Evolutionary conservation across 2,888 invertebrate species (phyloP).

Genomic region (Caenorhabditis sp.): DNA sequence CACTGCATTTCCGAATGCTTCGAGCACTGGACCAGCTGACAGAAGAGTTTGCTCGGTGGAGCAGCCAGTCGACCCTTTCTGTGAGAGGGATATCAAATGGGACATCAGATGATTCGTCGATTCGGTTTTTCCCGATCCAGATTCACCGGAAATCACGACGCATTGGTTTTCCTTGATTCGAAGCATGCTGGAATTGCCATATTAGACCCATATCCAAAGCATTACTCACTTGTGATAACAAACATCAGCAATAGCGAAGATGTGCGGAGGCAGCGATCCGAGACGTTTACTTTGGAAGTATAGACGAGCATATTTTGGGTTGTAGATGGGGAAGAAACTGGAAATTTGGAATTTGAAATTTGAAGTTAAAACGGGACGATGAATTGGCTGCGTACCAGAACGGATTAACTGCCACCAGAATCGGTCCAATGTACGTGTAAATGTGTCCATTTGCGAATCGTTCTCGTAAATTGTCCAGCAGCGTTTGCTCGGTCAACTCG

Average conservation of each 20-base stretch:
- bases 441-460: conserved; percentile 93
- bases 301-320: conserved; percentile 96
- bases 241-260: conserved; percentile 90
- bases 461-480: conserved; percentile 91
- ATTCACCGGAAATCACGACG: conserved; percentile 88
- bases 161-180: conserved; percentile 93
- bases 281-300: conserved; percentile 93
- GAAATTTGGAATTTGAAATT: too few species aligned
- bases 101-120: conserved; percentile 96
- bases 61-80: conserved; percentile 94
- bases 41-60: conserved; percentile 97
- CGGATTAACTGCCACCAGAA: conserved; percentile 93
- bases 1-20: conserved; percentile 98
- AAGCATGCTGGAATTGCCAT: conserved; percentile 87
- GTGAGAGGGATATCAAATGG: conserved; percentile 92
- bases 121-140: conserved; percentile 89
- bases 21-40: conserved; percentile 95
- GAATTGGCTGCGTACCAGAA: conserved; percentile 86
- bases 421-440: conserved; percentile 93
- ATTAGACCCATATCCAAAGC: background rate
- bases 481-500: conserved; percentile 94
- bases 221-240: conserved; percentile 81
- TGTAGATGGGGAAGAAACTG: conserved; percentile 95
- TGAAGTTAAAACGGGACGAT: too few species aligned
- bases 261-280: conserved; percentile 95